Evolutionary conservation across 2,888 invertebrate genomes (phyloP).

Genomic region (Zygaena filipendulae): DNA sequence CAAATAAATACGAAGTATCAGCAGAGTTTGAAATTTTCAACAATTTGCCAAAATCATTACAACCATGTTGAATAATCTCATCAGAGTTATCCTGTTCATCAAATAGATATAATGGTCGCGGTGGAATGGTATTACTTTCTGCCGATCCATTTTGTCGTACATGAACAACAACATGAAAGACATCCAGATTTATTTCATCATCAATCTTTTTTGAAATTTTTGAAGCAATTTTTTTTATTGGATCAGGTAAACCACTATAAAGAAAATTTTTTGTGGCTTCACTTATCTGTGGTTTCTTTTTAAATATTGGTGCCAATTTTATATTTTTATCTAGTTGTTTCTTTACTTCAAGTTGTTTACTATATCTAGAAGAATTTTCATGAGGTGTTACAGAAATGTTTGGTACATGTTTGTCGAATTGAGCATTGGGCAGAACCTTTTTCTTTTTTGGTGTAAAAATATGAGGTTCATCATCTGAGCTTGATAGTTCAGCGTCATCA

Average conservation of each 20-base stretch:
- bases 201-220: too few relatives aligned
- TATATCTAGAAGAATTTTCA: neutral
- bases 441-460: conserved; percentile 57
- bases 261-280: conserved; percentile 77
- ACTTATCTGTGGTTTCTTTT: conserved; percentile 64
- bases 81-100: conserved; percentile 13
- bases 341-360: neutral
- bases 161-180: conserved; percentile 74
- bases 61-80: too few relatives aligned
- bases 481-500: conserved; percentile 31
- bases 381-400: neutral
- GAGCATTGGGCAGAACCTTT: conserved; percentile 15
- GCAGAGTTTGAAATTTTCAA: too few relatives aligned
- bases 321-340: conserved; percentile 5
- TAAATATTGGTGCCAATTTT: conserved; percentile 80
- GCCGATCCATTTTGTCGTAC: conserved; percentile 58
- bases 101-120: conserved; percentile 7
- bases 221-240: conserved; percentile 69
- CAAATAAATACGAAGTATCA: too few relatives aligned
- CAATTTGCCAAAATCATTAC: too few relatives aligned
- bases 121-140: neutral
- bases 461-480: conserved; percentile 53
- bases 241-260: conserved; percentile 76
- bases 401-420: conserved; percentile 7
- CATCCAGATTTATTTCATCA: conserved; percentile 38